Base-by-base conservation (phyloP, 2,113 vertebrate genomes). In the Otus sunia region DNA sequence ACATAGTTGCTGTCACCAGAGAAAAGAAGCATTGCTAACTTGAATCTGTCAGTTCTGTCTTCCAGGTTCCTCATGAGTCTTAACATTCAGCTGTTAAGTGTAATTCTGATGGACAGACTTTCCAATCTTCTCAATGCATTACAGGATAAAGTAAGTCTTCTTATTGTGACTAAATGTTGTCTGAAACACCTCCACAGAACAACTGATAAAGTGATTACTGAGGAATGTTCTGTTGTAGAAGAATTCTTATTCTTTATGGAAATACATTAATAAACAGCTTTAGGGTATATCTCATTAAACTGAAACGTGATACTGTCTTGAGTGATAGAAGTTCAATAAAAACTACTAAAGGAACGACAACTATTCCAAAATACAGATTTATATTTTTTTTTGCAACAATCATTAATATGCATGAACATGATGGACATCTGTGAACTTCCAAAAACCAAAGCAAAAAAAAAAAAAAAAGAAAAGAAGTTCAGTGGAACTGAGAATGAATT, bases 1-100 rank as follows among this genome's bases (percentile, higher is more conserved):
- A 34, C 17, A 60, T 62, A 50, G 62, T 60, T 92, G 19, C 66
- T 91, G 45, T 88, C 82, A 95, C 30, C 3, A 16, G 50, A 81
- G 30, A 23, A 88, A 21, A 82, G 39, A 76, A 56, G 4, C 2
- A 2, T 27, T 88, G 85, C 74, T 84, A 90, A 92, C 32, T 66
- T 91, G 58, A 92, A 86, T 32, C 59, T 77, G 21, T 78, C 96
- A 91, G 19, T 47, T 86, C 37, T 86, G 83, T 92, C 59, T 92
- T 43, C 53, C n/a, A 73, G 50, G 16, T 56, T 81, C 50, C 19
- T 95, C 45, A 89, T 36, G 41, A 67, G 21, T 34, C 62, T 88
- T 78, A 77, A 45, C 30, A 18, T 77, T 88, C 59, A 95, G 43
- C 66, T 94, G 58, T 55, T 73, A 84, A 95, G 59, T 22, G 53